These are phyloP conservation scores for Cantharis lateralis DNA, from an alignment of 2,888 invertebrate genomes.

Conservation along the genomic window DNA sequence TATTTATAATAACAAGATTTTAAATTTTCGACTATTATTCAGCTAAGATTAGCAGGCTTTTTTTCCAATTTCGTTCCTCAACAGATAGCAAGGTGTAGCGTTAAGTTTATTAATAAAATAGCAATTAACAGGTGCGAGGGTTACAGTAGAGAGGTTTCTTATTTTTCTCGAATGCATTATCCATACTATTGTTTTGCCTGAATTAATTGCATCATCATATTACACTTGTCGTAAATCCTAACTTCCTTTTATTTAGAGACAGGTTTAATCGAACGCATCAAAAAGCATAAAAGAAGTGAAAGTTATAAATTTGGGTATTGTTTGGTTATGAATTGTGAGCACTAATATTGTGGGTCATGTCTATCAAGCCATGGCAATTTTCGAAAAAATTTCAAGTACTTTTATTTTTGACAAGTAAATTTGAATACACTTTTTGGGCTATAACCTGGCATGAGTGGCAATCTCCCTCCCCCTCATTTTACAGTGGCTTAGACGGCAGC, in stretches of 20 bases:
- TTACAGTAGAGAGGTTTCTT: conserved; percentile 54
- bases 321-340: conserved; percentile 42
- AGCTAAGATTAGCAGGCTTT: neutral
- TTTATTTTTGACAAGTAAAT: neutral
- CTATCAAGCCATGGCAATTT: conserved; percentile 52
- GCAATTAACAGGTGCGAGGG: conserved; percentile 20
- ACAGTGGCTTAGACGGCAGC: conserved; percentile 56
- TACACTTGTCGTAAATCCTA: conserved; percentile 47
- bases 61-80: neutral
- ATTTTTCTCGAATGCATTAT: conserved; percentile 33
- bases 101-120: neutral
- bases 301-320: conserved; percentile 34
- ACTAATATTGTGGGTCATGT: conserved; percentile 56
- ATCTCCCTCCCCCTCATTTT: conserved; percentile 49
- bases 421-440: neutral
- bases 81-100: neutral
- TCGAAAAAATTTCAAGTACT: neutral
- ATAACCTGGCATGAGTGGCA: conserved; percentile 53
- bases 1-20: neutral
- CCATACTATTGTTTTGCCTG: conserved; percentile 43
- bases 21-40: neutral
- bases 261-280: conserved; percentile 32
- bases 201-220: conserved; percentile 46
- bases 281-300: conserved; percentile 39
- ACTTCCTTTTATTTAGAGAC: conserved; percentile 43